Evolutionary conservation across 1,140 invertebrate species (phyloP), one percentile per base, ranked within the genome.

Genomic region (Bathynomus jamesi): DNA sequence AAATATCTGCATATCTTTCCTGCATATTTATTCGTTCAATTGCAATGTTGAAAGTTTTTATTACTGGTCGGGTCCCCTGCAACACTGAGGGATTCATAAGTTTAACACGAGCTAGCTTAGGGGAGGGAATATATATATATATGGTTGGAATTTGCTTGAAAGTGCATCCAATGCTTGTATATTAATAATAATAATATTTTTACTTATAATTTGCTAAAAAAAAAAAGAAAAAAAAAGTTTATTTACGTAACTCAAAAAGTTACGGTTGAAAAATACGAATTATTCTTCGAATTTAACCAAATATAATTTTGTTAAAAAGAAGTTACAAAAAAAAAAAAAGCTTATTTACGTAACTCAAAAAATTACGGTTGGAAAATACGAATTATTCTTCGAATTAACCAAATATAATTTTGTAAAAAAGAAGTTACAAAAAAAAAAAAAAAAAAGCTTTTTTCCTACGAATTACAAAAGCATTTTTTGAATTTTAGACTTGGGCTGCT

Each of bases 41-140:
- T 40, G 32, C 32, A 40, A 53, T 53, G 40, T 53, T 53, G 40
- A 53, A 53, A 53, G 40, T 53, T 53, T 53, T 53, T 53, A 53
- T 17, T 53, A 53, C 40, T 21, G 40, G 40, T 5, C 40, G 40
- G 2, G 2, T 53, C 5, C 21, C 2, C 1, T 3, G 2, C 5
- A 17, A 53, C 40, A 3, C 40, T 53, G 21, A 2, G 40, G 40
- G 40, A 53, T 53, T 17, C 21, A 53, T 53, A 53, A 53, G 40
- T 53, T 5, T 53, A n/a, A n/a, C n/a, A n/a, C n/a, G n/a, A n/a
- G n/a, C n/a, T n/a, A n/a, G n/a, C n/a, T n/a, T n/a, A n/a, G n/a
- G n/a, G n/a, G n/a, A n/a, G n/a, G n/a, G n/a, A n/a, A n/a, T n/a
- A n/a, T n/a, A n/a, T n/a, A n/a, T n/a, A n/a, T n/a, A n/a, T n/a